A percentile compares a stretch with the other conserved stretches of the same genome.
These are phyloP conservation scores for Burhinus oedicnemus DNA, from an alignment of 2,113 vertebrate genomes.

Conservation along the genomic window DNA sequence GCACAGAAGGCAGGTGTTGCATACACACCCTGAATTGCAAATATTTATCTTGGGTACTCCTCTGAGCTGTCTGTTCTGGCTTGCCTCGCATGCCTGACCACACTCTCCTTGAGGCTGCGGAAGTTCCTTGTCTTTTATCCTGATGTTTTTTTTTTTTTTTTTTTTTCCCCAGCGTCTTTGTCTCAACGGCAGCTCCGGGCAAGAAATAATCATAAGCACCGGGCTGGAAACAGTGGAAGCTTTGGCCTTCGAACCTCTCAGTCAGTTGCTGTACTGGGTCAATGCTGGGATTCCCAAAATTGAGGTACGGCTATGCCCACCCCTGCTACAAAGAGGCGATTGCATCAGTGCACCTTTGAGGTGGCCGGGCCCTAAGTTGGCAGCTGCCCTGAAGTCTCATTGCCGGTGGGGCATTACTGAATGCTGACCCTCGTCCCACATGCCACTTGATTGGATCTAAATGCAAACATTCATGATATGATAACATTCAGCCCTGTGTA, in stretches of 20 bases:
- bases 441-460: no score
- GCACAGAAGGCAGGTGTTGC: fast-evolving
- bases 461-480: not conserved
- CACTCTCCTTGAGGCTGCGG: not conserved
- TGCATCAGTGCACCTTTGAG: not conserved
- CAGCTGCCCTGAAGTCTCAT: not conserved
- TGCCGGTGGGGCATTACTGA: not conserved
- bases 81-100: not conserved
- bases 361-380: not conserved
- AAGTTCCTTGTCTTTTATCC: not conserved
- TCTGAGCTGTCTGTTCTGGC: not conserved
- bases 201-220: constrained; percentile 89
- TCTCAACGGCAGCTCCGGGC: constrained; percentile 92
- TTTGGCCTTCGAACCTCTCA: constrained; percentile 92
- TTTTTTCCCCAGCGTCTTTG: constrained; percentile 84
- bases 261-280: constrained; percentile 95
- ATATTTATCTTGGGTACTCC: not conserved
- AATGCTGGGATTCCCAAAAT: constrained; percentile 94
- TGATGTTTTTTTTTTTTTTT: not conserved
- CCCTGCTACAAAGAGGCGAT: fast-evolving
- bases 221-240: constrained; percentile 94
- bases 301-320: constrained; percentile 79
- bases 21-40: not conserved
- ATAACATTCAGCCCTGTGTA: not conserved
- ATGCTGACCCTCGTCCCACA: fast-evolving